Evolutionary conservation across 1,140 invertebrate genomes (phyloP), one percentile per base, ranked within the genome.

Genomic region (Helicoverpa zea): DNA sequence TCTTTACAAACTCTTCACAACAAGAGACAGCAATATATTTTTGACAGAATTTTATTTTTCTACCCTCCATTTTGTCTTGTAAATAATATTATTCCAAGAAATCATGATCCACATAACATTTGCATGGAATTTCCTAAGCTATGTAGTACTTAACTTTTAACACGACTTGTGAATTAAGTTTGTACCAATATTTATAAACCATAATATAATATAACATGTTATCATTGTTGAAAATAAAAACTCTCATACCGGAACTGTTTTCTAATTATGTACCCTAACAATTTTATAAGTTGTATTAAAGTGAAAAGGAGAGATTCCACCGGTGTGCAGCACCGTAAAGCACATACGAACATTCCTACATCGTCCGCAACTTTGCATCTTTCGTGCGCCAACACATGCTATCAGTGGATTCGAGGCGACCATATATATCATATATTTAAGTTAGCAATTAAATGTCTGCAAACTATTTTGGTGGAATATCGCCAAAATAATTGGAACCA

Each of bases 161-260:
- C 61, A 58, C 30, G 47, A 52, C 58, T 63, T 74, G 70, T 61
- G 43, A 35, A 74, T 74, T 68, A 64, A 74, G 49, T 80, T 80
- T 74, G 66, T 74, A 80, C 79, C 11, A 63, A 78, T 78, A 66
- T 78, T 78, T 66, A 66, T 64, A 58, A 74, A 79, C 16, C 13
- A 70, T 75, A 61, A 61, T 73, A 64, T 79, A 49, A 66, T 30
- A 66, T 77, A 56, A 68, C 13, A 77, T 81, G 73, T 81, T 81
- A 68, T 76, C 70, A 56, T 81, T 81, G 80, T 81, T 81, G 64
- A 47, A 81, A 81, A 81, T 81, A 81, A 81, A 81, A 70, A 56
- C 16, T 30, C 29, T 74, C 56, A 58, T 64, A 80, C 30, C 14
- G n/a, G 74, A 56, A 11, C 9, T 68, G 63, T 35, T 79, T 79